phyloP scores from a whole-genome alignment of 2,113 vertebrate genomes.

The Calypte anna region DNA sequence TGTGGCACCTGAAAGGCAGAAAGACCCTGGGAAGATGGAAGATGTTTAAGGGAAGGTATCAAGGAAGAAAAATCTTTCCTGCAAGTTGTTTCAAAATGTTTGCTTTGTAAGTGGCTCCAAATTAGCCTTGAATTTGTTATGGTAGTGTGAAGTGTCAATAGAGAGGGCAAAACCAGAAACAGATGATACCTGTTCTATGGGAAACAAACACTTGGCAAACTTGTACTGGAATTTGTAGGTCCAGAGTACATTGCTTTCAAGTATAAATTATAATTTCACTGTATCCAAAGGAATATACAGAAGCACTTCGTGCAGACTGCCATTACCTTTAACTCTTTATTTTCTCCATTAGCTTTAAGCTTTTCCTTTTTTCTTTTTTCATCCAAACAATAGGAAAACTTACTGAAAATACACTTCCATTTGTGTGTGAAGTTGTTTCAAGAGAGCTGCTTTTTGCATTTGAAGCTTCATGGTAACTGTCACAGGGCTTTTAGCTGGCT shows the following conservation, averaged over 20 bases:
- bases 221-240: not conserved
- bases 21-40: not conserved
- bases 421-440: not conserved
- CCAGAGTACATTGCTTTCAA: not conserved
- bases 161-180: not conserved
- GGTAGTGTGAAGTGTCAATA: not conserved
- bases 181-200: not conserved
- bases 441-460: not conserved
- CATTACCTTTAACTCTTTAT: not conserved
- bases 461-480: not conserved
- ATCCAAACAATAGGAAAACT: not conserved
- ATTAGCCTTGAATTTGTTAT: not conserved
- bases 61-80: not conserved
- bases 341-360: not conserved
- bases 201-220: not conserved
- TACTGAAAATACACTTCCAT: not conserved
- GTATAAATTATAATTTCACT: not conserved
- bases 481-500: not conserved
- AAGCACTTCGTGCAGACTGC: not conserved
- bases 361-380: not conserved
- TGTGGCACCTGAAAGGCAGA: not conserved
- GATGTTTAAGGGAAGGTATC: not conserved
- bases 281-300: not conserved
- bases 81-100: not conserved
- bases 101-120: not conserved